Conservation (phyloP, 2,113 vertebrate species). For the Dissostichus mawsoni region DNA sequence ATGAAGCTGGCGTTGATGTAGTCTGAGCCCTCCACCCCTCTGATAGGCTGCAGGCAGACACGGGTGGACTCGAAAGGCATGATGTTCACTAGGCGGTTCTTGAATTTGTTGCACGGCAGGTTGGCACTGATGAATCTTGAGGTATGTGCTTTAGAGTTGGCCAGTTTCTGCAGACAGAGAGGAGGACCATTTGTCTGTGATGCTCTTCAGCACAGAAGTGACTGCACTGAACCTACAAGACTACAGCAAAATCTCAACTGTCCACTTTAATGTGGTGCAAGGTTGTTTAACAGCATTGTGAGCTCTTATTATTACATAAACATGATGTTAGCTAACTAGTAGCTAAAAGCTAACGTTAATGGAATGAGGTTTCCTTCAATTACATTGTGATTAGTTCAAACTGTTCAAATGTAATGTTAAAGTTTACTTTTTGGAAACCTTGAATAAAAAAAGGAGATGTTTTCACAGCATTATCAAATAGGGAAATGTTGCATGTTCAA, state of each 20-base stretch:
- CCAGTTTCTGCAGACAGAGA: conserved; percentile 85
- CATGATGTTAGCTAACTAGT: too few relatives aligned
- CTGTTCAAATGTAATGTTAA: too few relatives aligned
- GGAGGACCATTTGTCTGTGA: background rate
- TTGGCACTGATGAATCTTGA: conserved; percentile 97
- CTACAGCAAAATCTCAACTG: background rate
- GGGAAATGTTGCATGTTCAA: too few relatives aligned
- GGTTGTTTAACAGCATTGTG: conserved; percentile 4
- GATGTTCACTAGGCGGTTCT: conserved; percentile 97
- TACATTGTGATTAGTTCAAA: too few relatives aligned
- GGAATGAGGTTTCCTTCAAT: too few relatives aligned
- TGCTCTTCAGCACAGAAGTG: background rate
- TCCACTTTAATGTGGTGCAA: conserved; percentile 1
- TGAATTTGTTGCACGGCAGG: conserved; percentile 98
- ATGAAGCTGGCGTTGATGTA: conserved; percentile 98
- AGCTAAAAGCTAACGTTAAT: too few relatives aligned
- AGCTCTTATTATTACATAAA: too few relatives aligned
- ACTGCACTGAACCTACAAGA: background rate
- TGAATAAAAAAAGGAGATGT: too few relatives aligned
- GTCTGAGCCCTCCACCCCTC: conserved; percentile 95
- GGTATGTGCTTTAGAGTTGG: conserved; percentile 94
- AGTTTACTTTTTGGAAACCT: too few relatives aligned
- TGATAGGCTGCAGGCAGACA: conserved; percentile 95
- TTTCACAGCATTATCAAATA: too few relatives aligned
- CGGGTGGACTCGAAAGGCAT: conserved; percentile 96